Percentiles rank a stretch among this genome's conserved stretches.
Evolutionary conservation across 2,113 vertebrate species (phyloP).

Genomic region (Genyomyrus donnyi): DNA sequence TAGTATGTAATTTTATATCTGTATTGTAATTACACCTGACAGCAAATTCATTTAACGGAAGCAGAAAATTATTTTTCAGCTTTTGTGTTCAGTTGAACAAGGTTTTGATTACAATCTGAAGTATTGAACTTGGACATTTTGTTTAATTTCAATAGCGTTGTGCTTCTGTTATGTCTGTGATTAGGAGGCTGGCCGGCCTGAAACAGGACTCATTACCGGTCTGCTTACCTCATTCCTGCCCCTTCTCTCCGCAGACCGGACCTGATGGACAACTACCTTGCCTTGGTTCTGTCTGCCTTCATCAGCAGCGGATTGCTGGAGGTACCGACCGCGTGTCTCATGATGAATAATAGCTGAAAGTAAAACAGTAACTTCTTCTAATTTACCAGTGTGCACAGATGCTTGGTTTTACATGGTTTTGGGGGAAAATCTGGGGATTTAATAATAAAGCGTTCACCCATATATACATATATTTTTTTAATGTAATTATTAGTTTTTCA

Average conservation of each 20-base stretch:
- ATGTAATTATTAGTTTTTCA: not conserved
- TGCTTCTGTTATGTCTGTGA: not conserved
- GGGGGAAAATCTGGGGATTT: not conserved
- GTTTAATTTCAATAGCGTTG: not conserved
- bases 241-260: constrained; percentile 68
- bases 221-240: constrained; percentile 6
- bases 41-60: not conserved
- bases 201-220: not conserved
- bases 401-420: not conserved
- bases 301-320: constrained; percentile 89
- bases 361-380: not conserved
- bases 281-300: constrained; percentile 89
- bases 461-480: not conserved
- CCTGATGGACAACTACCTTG: constrained; percentile 97
- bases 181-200: not conserved
- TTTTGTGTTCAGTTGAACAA: not conserved
- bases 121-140: not conserved
- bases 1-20: not conserved
- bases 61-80: not conserved
- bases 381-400: not conserved
- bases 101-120: not conserved
- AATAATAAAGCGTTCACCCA: not conserved
- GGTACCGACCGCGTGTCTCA: constrained; percentile 50
- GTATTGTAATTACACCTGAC: not conserved
- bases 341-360: not conserved